phyloP scores from a whole-genome alignment of 2,113 vertebrate genomes.

The Phoenicopterus ruber region DNA sequence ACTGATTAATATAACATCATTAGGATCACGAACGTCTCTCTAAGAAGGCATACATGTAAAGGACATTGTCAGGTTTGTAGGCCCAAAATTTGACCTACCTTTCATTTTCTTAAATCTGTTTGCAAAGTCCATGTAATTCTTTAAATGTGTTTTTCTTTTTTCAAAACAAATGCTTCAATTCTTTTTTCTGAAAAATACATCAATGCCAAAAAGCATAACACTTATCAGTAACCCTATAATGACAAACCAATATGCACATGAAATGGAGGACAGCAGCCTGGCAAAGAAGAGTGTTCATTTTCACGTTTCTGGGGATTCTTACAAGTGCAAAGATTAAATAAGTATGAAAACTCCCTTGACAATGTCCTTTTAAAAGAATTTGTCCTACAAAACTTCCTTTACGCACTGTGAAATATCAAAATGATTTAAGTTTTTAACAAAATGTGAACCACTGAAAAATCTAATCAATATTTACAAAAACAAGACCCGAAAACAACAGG shows the following conservation, averaged over 20 bases:
- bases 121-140: slow-evolving; percentile 61
- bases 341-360: not conserved
- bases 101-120: slow-evolving; percentile 64
- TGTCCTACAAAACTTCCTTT: not conserved
- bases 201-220: slow-evolving; percentile 58
- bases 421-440: not conserved
- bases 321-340: not conserved
- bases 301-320: not conserved
- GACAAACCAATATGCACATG: not conserved
- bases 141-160: slow-evolving; percentile 55
- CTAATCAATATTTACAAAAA: not conserved
- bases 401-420: not conserved
- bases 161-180: slow-evolving; percentile 63
- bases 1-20: not conserved
- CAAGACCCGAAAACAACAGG: not conserved
- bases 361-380: not conserved
- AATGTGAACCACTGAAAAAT: not conserved
- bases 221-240: slow-evolving; percentile 50
- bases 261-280: not conserved
- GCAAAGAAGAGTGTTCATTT: not conserved
- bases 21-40: not conserved
- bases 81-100: slow-evolving; percentile 59
- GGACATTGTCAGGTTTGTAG: slow-evolving; percentile 16
- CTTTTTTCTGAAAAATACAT: slow-evolving; percentile 65
- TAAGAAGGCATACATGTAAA: not conserved